phyloP scores from a whole-genome alignment of 2,113 vertebrate genomes.

The Plestiodon gilberti region DNA sequence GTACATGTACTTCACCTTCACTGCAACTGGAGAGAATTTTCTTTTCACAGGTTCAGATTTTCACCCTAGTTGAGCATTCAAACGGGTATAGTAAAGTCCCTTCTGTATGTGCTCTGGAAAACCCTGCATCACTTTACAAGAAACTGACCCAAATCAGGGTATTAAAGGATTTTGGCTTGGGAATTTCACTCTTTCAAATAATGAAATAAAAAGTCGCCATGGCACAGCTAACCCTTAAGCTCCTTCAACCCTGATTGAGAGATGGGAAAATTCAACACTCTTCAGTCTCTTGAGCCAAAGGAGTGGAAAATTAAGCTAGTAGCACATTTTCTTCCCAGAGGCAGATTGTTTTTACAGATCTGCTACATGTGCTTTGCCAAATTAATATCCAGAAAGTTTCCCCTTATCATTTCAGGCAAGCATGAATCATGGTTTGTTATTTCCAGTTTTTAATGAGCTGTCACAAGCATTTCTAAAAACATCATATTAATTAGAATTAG shows the following conservation, averaged over 20 bases:
- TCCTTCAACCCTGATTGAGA: neutral
- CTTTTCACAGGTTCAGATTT: neutral
- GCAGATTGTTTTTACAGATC: neutral
- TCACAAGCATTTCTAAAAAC: neutral
- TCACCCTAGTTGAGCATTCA: neutral
- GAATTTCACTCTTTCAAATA: neutral
- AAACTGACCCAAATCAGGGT: neutral
- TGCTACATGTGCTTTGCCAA: neutral
- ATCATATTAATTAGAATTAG: neutral
- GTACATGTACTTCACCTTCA: neutral
- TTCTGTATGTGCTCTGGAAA: neutral
- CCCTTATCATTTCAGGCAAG: slow-evolving; percentile 3
- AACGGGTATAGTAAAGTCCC: neutral
- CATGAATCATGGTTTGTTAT: slow-evolving; percentile 19
- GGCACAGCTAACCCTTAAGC: neutral
- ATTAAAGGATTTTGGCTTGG: neutral
- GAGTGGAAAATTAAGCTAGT: slow-evolving; percentile 9
- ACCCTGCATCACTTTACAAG: neutral
- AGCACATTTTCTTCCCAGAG: slow-evolving; percentile 13
- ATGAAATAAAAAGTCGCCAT: neutral
- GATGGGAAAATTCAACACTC: neutral
- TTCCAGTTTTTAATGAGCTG: slow-evolving; percentile 7
- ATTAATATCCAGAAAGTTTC: slow-evolving; percentile 1
- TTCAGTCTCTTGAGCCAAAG: neutral
- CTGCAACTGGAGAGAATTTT: neutral